Conservation (phyloP, 2,797 vertebrate genomes). For the Salmo trutta region DNA sequence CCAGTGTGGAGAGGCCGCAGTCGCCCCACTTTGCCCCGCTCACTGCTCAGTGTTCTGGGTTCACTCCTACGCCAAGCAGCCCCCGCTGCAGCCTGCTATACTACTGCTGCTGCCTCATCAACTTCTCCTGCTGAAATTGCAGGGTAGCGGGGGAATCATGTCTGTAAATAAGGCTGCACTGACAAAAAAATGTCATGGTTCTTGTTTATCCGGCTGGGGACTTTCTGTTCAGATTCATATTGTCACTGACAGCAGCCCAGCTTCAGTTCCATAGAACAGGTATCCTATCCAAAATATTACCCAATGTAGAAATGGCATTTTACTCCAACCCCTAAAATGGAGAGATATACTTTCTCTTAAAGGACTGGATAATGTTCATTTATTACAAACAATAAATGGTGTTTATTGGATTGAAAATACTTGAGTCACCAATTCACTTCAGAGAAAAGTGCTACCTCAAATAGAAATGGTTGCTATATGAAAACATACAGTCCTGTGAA, state of each 20-base stretch:
- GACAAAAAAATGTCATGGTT: conserved; percentile 71
- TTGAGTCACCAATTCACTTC: background rate
- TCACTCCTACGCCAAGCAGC: conserved; percentile 64
- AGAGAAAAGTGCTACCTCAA: background rate
- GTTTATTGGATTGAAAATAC: background rate
- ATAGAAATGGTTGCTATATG: background rate
- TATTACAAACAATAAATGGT: background rate
- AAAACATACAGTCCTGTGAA: background rate
- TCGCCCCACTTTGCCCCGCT: conserved; percentile 58
- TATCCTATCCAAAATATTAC: conserved; percentile 11
- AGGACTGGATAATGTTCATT: background rate
- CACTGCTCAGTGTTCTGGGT: conserved; percentile 2
- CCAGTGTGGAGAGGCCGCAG: conserved; percentile 67
- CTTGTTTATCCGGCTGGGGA: conserved; percentile 60
- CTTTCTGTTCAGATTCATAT: conserved; percentile 64
- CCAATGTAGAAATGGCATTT: conserved; percentile 13
- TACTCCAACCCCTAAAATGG: background rate
- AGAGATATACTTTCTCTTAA: background rate
- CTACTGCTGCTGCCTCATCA: conserved; percentile 76
- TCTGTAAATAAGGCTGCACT: conserved; percentile 74
- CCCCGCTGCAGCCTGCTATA: conserved; percentile 36
- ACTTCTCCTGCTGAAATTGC: conserved; percentile 74
- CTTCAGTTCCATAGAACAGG: conserved; percentile 36
- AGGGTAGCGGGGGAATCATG: conserved; percentile 71
- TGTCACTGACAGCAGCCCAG: conserved; percentile 60